Conservation (phyloP, 2,113 vertebrate species). For the Pagrus major region DNA sequence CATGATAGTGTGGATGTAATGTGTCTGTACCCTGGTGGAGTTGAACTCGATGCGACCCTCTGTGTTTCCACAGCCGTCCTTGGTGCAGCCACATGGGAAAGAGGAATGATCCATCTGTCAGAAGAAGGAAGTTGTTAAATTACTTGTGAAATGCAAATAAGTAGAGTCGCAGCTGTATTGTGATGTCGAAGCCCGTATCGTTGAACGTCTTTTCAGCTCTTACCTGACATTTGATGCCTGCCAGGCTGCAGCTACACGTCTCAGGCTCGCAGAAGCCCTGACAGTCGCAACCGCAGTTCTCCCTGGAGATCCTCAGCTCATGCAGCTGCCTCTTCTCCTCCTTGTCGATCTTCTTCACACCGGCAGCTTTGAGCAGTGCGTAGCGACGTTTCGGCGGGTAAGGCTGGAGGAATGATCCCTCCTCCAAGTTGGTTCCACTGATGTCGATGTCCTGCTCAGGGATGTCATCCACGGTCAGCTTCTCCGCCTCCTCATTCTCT, state of each 20-base stretch:
- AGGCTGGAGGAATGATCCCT: conserved; percentile 91
- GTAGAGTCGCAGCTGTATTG: neutral
- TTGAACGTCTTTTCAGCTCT: conserved; percentile 11
- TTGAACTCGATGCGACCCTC: conserved; percentile 96
- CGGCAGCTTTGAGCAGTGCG: conserved; percentile 89
- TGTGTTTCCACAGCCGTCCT: conserved; percentile 92
- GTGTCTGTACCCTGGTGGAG: conserved; percentile 93
- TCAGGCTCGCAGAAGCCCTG: conserved; percentile 94
- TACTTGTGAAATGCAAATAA: neutral
- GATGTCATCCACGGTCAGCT: conserved; percentile 91
- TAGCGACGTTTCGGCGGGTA: conserved; percentile 90
- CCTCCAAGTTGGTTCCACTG: conserved; percentile 85
- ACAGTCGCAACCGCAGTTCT: conserved; percentile 95
- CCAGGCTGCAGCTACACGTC: conserved; percentile 94
- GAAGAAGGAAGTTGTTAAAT: conserved; percentile 17
- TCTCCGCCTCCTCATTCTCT: conserved; percentile 89
- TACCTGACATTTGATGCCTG: conserved; percentile 98
- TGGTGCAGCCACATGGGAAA: conserved; percentile 96
- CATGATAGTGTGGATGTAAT: conserved; percentile 97
- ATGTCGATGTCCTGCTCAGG: conserved; percentile 88
- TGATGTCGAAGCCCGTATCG: neutral
- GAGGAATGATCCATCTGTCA: conserved; percentile 95
- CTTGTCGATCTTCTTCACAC: conserved; percentile 94
- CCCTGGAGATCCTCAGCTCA: conserved; percentile 90
- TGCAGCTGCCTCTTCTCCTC: conserved; percentile 95